Conservation (phyloP, 2,113 vertebrate genomes). For the Thinocorus orbignyianus region DNA sequence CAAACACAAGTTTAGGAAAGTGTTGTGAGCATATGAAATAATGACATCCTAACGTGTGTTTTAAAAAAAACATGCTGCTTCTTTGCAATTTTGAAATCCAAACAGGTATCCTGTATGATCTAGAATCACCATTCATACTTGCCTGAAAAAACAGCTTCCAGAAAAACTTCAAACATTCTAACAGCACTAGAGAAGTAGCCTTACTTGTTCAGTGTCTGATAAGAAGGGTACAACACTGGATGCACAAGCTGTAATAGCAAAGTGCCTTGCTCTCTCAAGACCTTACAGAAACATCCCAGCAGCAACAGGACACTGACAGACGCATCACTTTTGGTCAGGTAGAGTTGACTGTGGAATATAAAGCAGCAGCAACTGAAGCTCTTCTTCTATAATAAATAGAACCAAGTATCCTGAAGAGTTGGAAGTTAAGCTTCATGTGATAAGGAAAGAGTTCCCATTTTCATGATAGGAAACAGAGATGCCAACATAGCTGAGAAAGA, state of each 20-base stretch:
- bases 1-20: not conserved
- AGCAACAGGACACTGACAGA: not conserved
- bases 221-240: not conserved
- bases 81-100: not conserved
- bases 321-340: not conserved
- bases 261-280: not conserved
- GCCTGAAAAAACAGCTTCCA: not conserved
- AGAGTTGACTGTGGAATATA: not conserved
- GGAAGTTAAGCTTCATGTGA: not conserved
- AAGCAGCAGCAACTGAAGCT: not conserved
- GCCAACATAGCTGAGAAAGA: not conserved
- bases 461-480: not conserved
- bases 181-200: not conserved
- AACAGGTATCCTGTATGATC: not conserved
- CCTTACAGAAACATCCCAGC: not conserved
- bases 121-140: not conserved
- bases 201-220: not conserved
- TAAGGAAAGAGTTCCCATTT: not conserved
- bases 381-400: not conserved
- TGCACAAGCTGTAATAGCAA: not conserved
- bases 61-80: not conserved
- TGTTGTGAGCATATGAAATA: not conserved
- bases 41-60: accelerated
- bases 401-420: not conserved
- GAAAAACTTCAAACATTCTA: not conserved